Conservation (phyloP, 1,140 invertebrate species). For the Drosophila prosaltans region DNA sequence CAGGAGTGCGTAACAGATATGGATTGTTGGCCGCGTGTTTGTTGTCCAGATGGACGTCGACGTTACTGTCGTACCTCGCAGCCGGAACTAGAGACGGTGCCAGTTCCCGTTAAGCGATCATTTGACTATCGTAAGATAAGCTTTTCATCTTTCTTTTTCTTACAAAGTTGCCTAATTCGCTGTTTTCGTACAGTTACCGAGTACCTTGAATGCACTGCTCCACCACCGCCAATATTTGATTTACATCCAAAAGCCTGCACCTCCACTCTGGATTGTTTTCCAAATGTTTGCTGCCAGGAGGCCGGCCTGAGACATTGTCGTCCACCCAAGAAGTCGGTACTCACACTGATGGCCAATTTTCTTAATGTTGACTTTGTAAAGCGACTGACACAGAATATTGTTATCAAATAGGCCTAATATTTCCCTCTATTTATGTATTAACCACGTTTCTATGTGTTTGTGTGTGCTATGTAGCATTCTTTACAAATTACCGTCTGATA, state of each 20-base stretch:
- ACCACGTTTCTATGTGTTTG: conserved; percentile 7
- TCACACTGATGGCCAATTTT: conserved; percentile 86
- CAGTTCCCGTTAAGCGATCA: conserved; percentile 84
- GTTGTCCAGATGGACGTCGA: conserved; percentile 87
- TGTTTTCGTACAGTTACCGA: conserved; percentile 83
- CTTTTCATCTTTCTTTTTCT: background rate
- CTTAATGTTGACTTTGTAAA: conserved; percentile 81
- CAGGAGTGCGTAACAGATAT: conserved; percentile 86
- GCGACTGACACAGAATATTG: conserved; percentile 78
- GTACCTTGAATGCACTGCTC: conserved; percentile 89
- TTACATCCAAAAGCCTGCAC: conserved; percentile 87
- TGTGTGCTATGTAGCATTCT: conserved; percentile 23
- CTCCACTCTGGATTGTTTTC: conserved; percentile 88
- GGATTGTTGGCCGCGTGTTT: conserved; percentile 89
- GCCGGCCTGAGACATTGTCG: conserved; percentile 87
- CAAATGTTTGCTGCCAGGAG: conserved; percentile 90
- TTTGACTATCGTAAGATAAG: conserved; percentile 83
- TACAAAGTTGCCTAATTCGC: background rate
- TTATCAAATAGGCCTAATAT: conserved; percentile 71
- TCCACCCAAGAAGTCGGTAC: conserved; percentile 87
- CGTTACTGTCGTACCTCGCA: conserved; percentile 88
- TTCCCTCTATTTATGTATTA: background rate
- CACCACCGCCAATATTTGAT: conserved; percentile 86
- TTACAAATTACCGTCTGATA: conserved; percentile 51
- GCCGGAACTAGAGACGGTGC: conserved; percentile 86